Evolutionary conservation across 2,797 vertebrate species (phyloP).

Genomic region (Myotis vivesi): DNA sequence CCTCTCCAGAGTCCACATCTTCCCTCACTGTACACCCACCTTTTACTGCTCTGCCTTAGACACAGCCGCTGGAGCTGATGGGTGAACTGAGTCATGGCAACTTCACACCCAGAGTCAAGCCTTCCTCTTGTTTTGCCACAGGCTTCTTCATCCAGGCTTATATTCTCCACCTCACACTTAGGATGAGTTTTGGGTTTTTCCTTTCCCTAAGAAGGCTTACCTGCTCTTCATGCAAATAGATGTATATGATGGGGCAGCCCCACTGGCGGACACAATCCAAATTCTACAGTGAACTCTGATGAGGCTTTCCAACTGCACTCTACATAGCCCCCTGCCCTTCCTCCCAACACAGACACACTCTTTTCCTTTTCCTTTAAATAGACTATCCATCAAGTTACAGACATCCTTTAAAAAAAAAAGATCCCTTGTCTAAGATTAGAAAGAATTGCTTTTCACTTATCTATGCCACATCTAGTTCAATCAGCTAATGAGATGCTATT

Average conservation of each 20-base stretch:
- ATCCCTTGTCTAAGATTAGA: constrained; percentile 12
- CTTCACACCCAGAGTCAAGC: rapidly evolving
- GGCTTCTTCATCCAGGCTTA: too few relatives aligned
- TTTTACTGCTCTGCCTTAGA: too few relatives aligned
- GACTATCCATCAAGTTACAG: not conserved
- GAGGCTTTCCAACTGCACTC: not conserved
- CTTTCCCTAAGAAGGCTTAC: not conserved
- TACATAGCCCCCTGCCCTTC: not conserved
- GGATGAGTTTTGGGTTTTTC: not conserved
- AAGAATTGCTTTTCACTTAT: constrained; percentile 63
- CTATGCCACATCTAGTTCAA: not conserved
- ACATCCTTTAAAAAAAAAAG: not conserved
- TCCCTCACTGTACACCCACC: rapidly evolving
- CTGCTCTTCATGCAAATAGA: not conserved
- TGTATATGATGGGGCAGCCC: not conserved
- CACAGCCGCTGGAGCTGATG: rapidly evolving
- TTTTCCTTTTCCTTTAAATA: not conserved
- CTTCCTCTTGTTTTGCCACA: rapidly evolving
- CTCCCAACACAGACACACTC: not conserved
- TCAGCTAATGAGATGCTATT: constrained; percentile 63
- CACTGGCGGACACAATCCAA: not conserved
- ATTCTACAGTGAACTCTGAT: not conserved
- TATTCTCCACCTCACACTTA: not conserved
- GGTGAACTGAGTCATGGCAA: not conserved
- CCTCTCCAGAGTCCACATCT: rapidly evolving